phyloP scores from a whole-genome alignment of 1,140 invertebrate species.

The Lycorma delicatula region DNA sequence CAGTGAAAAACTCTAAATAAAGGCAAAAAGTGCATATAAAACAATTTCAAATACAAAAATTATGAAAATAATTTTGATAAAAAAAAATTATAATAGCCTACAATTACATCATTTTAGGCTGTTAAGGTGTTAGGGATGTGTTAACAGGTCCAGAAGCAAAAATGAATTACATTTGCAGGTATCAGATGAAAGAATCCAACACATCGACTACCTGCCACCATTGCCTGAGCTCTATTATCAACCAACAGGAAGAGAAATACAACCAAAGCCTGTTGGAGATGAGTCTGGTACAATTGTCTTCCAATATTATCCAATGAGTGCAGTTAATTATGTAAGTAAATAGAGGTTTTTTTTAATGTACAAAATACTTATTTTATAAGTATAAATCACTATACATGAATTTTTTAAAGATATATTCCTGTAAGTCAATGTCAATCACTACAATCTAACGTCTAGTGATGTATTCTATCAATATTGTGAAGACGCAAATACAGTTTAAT shows the following conservation, averaged over 20 bases:
- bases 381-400: too few relatives aligned
- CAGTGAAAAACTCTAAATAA: too few relatives aligned
- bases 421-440: not conserved
- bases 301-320: slow-evolving; percentile 74
- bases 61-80: too few relatives aligned
- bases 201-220: slow-evolving; percentile 61
- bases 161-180: too few relatives aligned
- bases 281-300: slow-evolving; percentile 77
- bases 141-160: too few relatives aligned
- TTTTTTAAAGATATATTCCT: not conserved
- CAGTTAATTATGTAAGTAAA: slow-evolving; percentile 80
- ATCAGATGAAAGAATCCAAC: slow-evolving; percentile 66
- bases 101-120: too few relatives aligned
- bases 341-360: not conserved
- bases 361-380: not conserved
- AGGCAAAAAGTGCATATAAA: too few relatives aligned
- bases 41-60: too few relatives aligned
- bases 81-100: too few relatives aligned
- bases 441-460: not conserved
- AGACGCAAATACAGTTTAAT: too few relatives aligned
- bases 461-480: not conserved
- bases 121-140: too few relatives aligned
- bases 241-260: slow-evolving; percentile 65
- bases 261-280: slow-evolving; percentile 73
- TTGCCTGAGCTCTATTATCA: slow-evolving; percentile 73